Conservation (phyloP, 2,888 invertebrate genomes). For the Drosophila histrio region DNA sequence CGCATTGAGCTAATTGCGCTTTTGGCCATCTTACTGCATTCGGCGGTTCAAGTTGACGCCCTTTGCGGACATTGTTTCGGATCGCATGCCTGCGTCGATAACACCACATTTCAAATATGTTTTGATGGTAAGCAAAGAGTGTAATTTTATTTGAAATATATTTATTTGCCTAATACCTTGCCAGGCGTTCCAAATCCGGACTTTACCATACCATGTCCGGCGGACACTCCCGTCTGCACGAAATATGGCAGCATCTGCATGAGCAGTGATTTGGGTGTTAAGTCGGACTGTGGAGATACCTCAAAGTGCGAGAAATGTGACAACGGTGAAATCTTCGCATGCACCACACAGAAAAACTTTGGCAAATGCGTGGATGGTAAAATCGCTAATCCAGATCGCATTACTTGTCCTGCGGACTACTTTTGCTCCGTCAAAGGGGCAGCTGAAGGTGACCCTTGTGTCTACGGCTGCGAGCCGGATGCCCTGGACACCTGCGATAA, state of each 20-base stretch:
- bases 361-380: constrained; percentile 47
- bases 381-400: neutral
- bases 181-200: constrained; percentile 38
- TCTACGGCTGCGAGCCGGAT: constrained; percentile 24
- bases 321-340: constrained; percentile 35
- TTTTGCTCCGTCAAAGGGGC: constrained; percentile 57
- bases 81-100: constrained; percentile 59
- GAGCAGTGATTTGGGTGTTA: rapidly evolving
- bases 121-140: constrained; percentile 51
- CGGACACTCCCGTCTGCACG: constrained; percentile 59
- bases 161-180: neutral
- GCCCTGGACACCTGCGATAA: constrained; percentile 57
- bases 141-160: neutral
- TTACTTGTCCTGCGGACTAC: constrained; percentile 36
- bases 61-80: constrained; percentile 66
- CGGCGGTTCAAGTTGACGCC: constrained; percentile 39
- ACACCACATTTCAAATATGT: constrained; percentile 61
- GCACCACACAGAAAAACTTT: constrained; percentile 69
- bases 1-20: constrained; percentile 28
- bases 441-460: constrained; percentile 45
- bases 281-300: constrained; percentile 61
- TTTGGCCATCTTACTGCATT: constrained; percentile 24
- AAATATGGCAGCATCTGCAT: constrained; percentile 43
- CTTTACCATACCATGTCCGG: constrained; percentile 47
- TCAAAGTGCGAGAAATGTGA: constrained; percentile 57